Conservation (phyloP, 2,888 invertebrate species). For the Hetaerina titia region DNA sequence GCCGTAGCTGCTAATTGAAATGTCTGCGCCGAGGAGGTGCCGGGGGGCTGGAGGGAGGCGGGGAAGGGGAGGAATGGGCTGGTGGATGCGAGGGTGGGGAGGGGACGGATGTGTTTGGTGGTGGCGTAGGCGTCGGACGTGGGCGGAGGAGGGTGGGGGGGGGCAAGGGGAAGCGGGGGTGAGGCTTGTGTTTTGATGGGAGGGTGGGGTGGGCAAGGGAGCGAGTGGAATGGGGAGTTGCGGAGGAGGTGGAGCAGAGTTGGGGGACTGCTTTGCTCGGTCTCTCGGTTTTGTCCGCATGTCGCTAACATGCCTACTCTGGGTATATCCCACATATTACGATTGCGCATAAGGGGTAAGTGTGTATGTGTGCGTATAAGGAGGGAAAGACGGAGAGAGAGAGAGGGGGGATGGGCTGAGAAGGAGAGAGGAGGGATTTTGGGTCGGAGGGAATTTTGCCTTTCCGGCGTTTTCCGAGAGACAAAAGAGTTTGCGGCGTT, state of each 20-base stretch:
- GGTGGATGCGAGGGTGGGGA: background rate
- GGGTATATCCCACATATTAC: slow-evolving; percentile 38
- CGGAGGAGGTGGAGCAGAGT: too few species aligned
- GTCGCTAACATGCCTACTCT: slow-evolving; percentile 55
- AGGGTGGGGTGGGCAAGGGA: too few species aligned
- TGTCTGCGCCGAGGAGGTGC: slow-evolving; percentile 57
- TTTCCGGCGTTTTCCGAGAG: slow-evolving; percentile 51
- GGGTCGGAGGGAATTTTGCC: slow-evolving; percentile 12
- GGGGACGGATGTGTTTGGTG: background rate
- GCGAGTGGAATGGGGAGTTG: too few species aligned
- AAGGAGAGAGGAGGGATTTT: background rate
- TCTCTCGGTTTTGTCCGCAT: slow-evolving; percentile 65
- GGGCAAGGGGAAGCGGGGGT: background rate
- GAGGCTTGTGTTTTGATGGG: background rate
- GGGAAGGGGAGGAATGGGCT: background rate
- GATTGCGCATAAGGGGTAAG: slow-evolving; percentile 43
- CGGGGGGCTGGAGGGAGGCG: background rate
- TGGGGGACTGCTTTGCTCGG: slow-evolving; percentile 32
- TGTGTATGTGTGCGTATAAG: background rate
- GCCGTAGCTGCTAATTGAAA: slow-evolving; percentile 67
- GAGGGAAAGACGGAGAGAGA: background rate
- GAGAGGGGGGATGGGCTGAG: background rate
- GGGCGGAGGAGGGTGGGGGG: background rate
- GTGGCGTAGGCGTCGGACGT: background rate
- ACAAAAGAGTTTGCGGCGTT: slow-evolving; percentile 38